Evolutionary conservation across 2,888 invertebrate genomes (phyloP), one percentile per base, ranked within the genome.

Genomic region (Torymus auratus): DNA sequence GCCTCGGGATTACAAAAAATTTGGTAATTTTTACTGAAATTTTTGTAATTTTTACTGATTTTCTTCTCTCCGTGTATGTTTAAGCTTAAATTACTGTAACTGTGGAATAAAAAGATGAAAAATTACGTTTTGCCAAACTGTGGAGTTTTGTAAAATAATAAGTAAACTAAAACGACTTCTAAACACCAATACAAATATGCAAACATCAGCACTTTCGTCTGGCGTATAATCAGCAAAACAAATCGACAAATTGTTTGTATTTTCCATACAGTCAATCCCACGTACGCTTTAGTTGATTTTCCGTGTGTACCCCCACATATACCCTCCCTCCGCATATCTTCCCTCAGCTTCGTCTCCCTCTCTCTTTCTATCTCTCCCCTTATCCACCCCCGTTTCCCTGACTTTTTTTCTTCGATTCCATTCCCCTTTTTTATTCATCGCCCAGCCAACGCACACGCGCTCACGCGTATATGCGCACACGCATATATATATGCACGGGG

Each of bases 391-490:
- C 85, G 83, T 85, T 83, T 83, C 80, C 83, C 83, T 83, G 83
- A 84, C 84, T 81, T 83, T 84, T 85, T 80, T 84, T 85, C 83
- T 85, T 84, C 85, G 83, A 84, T 85, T 83, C 84, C 84, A 62
- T 72, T 73, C 78, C 79, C 81, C 81, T 69, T 79, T 82, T 82
- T 77, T 81, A 78, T 76, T 78, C 83, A 78, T 81, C 75, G 80
- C n/a, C 69, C 75, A 17, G 55, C 56, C 77, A 80, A 82, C 83
- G 68, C 76, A 79, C 81, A 80, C 81, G 61, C 23, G 15, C 82
- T 77, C 79, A 78, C 83, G 76, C 79, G 81, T 56, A 14, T 5
- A 60, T 58, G 28, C 23, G 52, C 4, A 55, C 11, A 17, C 10
- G 17, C 50, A 15, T 53, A 20, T 28, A 28, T 28, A 28, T 7